These are phyloP conservation scores for Melanotaenia parkinsoni DNA, from an alignment of 2,797 vertebrate genomes.

Conservation along the genomic window DNA sequence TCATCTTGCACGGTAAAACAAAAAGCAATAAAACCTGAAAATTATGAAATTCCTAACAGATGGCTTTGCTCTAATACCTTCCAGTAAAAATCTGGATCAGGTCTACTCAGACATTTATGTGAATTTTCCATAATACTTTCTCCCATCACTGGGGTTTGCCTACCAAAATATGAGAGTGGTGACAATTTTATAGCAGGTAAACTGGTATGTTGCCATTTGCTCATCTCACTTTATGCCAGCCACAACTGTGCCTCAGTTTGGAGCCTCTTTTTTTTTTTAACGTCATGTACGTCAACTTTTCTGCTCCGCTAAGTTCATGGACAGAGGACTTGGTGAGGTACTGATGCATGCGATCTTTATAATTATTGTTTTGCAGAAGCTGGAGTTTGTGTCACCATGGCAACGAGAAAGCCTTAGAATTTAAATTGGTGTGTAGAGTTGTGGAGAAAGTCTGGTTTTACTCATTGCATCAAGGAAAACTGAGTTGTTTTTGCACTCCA, in stretches of 20 bases:
- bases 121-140: slow-evolving; percentile 6
- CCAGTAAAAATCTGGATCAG: slow-evolving; percentile 19
- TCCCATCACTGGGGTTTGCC: slow-evolving; percentile 14
- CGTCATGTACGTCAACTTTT: slow-evolving; percentile 51
- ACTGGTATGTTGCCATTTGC: neutral
- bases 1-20: neutral
- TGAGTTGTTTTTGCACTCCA: slow-evolving; percentile 12
- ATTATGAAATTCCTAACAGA: slow-evolving; percentile 11
- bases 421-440: slow-evolving; percentile 66
- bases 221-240: slow-evolving; percentile 32
- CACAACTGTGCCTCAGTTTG: slow-evolving; percentile 18
- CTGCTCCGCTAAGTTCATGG: slow-evolving; percentile 58
- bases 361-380: slow-evolving; percentile 77
- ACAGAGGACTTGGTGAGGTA: slow-evolving; percentile 64
- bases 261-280: slow-evolving; percentile 43
- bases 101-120: slow-evolving; percentile 21
- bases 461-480: slow-evolving; percentile 40
- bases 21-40: neutral
- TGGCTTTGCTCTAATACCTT: slow-evolving; percentile 28
- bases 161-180: slow-evolving; percentile 16
- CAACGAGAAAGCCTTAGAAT: slow-evolving; percentile 65
- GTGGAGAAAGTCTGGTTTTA: slow-evolving; percentile 43
- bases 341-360: slow-evolving; percentile 66
- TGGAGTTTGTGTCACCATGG: slow-evolving; percentile 58
- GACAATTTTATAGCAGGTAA: slow-evolving; percentile 17